Evolutionary conservation across 2,888 invertebrate species (phyloP).

Genomic region (Ectemnius lituratus): DNA sequence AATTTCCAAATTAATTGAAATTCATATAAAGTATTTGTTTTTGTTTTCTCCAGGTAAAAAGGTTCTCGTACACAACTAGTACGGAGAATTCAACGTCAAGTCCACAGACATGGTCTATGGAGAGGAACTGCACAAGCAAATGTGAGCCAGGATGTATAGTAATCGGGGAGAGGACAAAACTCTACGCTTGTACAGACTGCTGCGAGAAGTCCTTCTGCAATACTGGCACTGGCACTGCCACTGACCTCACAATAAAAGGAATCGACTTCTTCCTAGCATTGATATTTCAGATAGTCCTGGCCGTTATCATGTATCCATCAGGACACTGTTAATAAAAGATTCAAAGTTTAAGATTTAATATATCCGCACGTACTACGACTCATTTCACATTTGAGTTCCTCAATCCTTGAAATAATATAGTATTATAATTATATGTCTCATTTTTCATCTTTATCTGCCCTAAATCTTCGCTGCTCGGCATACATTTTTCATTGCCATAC

Average conservation of each 20-base stretch:
- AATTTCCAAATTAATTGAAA: too few species aligned
- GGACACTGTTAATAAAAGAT: slow-evolving; percentile 66
- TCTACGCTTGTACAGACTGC: slow-evolving; percentile 92
- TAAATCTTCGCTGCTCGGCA: too few species aligned
- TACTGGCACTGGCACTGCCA: slow-evolving; percentile 81
- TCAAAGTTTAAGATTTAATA: background rate
- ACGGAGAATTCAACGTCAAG: slow-evolving; percentile 88
- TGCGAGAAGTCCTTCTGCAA: slow-evolving; percentile 90
- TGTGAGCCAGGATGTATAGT: slow-evolving; percentile 94
- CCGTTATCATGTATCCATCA: slow-evolving; percentile 71
- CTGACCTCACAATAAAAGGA: slow-evolving; percentile 61
- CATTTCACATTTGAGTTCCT: too few species aligned
- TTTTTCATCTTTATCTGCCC: too few species aligned
- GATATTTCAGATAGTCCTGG: slow-evolving; percentile 68
- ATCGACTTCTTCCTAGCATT: slow-evolving; percentile 70
- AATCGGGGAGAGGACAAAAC: slow-evolving; percentile 92
- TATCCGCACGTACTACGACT: too few species aligned
- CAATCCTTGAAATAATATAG: too few species aligned
- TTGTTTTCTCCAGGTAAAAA: slow-evolving; percentile 82
- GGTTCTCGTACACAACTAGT: slow-evolving; percentile 90
- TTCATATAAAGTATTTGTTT: too few species aligned
- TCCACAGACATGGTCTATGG: slow-evolving; percentile 88
- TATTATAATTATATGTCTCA: too few species aligned
- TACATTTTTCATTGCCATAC: too few species aligned
- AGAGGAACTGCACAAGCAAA: slow-evolving; percentile 89